Conservation (phyloP, 2,113 vertebrate genomes). For the Bos taurus region ARS-UCD2.0 NC_037338.1:61173501-61174000, state of each 20-base stretch:
- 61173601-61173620: background rate
- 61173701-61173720: background rate
- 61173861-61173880: background rate
- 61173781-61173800: background rate
- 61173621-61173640: background rate
- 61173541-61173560: background rate
- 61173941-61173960: background rate
- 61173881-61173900: background rate
- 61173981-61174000: background rate
- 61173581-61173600: background rate
- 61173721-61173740: background rate
- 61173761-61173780: background rate
- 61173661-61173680: background rate
- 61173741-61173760: constrained; percentile 36
- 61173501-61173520: background rate
- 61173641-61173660: background rate
- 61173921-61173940: background rate
- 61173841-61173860: constrained; percentile 1
- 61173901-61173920: background rate
- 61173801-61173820: background rate
- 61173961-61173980: background rate
- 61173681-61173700: background rate
- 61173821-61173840: background rate
- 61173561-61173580: constrained; percentile 1
- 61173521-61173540: background rate